Conservation (phyloP, 2,113 vertebrate species). For the Meriones unguiculatus region DNA sequence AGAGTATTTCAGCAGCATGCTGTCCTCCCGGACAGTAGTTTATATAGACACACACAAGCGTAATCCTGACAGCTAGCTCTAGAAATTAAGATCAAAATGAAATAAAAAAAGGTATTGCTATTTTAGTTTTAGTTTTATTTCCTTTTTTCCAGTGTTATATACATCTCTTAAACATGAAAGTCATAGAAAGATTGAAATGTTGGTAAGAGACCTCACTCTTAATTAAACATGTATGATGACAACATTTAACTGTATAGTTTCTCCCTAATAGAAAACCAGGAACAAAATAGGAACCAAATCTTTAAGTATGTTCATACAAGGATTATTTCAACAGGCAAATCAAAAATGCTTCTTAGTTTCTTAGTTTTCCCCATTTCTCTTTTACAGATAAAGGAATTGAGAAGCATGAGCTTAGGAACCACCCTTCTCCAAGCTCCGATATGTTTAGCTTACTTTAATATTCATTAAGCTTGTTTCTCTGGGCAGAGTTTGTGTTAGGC, state of each 20-base stretch:
- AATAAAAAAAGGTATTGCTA: neutral
- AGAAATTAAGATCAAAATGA: neutral
- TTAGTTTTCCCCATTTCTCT: neutral
- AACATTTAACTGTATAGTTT: neutral
- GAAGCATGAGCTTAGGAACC: neutral
- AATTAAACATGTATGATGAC: neutral
- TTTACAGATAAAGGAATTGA: neutral
- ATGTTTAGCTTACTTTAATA: neutral
- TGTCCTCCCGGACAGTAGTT: too few relatives aligned
- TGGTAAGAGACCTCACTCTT: constrained; percentile 1
- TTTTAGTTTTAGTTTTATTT: neutral
- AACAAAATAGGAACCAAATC: neutral
- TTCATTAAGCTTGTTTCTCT: neutral
- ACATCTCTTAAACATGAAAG: neutral
- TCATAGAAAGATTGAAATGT: neutral
- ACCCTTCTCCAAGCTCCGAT: neutral
- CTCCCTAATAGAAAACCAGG: neutral
- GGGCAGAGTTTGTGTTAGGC: too few relatives aligned
- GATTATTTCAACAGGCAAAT: neutral
- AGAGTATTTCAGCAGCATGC: neutral
- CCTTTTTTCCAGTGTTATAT: neutral
- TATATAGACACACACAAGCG: neutral
- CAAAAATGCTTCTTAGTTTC: neutral
- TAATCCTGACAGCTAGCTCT: neutral
- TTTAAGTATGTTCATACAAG: neutral